Conservation (phyloP, 2,113 vertebrate genomes). For the Ptilonorhynchus violaceus region DNA sequence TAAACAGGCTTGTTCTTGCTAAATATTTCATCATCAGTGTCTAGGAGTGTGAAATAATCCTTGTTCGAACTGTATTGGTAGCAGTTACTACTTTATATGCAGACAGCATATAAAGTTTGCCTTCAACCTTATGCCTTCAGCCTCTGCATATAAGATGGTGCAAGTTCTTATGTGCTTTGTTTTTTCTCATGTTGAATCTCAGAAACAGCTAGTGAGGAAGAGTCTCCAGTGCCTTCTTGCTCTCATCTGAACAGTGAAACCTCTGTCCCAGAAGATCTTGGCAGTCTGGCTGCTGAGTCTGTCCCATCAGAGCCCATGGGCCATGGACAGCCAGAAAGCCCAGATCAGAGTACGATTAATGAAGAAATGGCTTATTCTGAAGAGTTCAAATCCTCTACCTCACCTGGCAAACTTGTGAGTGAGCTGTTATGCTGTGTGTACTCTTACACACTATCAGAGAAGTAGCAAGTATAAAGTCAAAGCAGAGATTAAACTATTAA, state of each 20-base stretch:
- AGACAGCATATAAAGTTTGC: background rate
- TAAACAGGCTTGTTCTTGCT: background rate
- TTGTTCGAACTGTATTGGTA: background rate
- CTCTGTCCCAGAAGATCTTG: slow-evolving; percentile 73
- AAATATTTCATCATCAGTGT: background rate
- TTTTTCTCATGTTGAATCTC: background rate
- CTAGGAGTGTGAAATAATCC: background rate
- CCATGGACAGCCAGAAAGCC: slow-evolving; percentile 49
- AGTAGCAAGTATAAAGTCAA: background rate
- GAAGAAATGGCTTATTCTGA: slow-evolving; percentile 77
- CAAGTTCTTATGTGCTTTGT: background rate
- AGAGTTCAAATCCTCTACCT: slow-evolving; percentile 76
- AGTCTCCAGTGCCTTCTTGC: slow-evolving; percentile 70
- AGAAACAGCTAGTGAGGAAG: slow-evolving; percentile 80
- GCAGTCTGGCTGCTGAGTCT: slow-evolving; percentile 61
- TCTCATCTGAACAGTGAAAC: slow-evolving; percentile 80
- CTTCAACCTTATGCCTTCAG: background rate
- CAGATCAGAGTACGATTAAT: slow-evolving; percentile 58
- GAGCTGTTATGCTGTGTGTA: background rate
- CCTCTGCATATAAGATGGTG: background rate
- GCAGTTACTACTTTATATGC: background rate
- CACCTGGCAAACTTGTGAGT: slow-evolving; percentile 77
- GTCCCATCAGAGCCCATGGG: slow-evolving; percentile 58
- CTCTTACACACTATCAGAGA: background rate
- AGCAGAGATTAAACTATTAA: background rate